Evolutionary conservation across 2,888 invertebrate species (phyloP).

Genomic region (Clanis bilineata): DNA sequence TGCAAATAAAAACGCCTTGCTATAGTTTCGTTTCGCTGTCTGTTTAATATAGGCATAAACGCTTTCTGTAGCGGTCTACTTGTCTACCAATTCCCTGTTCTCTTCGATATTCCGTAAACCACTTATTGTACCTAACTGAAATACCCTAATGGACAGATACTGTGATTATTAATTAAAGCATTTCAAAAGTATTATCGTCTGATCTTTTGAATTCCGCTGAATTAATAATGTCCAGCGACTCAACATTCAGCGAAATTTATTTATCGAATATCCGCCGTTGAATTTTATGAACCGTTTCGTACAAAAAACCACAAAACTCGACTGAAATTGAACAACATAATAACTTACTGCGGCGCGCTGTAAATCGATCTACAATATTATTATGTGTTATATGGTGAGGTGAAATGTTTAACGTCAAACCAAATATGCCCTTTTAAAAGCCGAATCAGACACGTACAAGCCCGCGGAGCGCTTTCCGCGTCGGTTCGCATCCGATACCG

Average conservation of each 20-base stretch:
- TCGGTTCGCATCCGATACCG: conserved; percentile 49
- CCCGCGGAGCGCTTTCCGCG: conserved; percentile 50
- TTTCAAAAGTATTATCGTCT: neutral
- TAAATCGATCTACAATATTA: conserved; percentile 43
- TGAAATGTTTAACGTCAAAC: conserved; percentile 52
- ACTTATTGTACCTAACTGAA: neutral
- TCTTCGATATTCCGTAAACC: neutral
- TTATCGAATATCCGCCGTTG: neutral
- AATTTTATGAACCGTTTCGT: neutral
- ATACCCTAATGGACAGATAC: neutral
- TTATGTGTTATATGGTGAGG: conserved; percentile 62
- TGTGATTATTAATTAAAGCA: conserved; percentile 2
- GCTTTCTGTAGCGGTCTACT: neutral
- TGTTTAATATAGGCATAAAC: too few species aligned
- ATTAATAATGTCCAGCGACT: neutral
- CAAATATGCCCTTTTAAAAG: conserved; percentile 50
- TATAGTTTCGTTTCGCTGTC: too few species aligned
- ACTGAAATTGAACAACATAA: conserved; percentile 23
- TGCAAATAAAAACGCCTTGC: too few species aligned
- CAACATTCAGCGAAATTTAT: neutral
- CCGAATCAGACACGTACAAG: conserved; percentile 51
- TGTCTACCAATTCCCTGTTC: neutral
- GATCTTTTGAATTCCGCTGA: neutral
- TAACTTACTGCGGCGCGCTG: conserved; percentile 21
- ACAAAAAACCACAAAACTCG: neutral